phyloP scores from a whole-genome alignment of 2,797 vertebrate species.

The Selene dorsalis region DNA sequence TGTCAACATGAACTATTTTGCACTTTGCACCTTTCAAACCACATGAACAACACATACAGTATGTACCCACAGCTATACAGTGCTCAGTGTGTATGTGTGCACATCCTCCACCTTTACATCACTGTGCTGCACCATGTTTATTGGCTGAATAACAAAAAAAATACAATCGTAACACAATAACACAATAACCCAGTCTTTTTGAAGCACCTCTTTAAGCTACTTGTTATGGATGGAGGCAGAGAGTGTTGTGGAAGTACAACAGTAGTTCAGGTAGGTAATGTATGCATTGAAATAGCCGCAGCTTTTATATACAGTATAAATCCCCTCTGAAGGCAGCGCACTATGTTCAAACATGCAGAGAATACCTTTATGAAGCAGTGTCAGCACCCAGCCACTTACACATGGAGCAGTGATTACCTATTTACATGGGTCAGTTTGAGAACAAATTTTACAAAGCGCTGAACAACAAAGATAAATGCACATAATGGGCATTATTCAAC shows the following conservation, averaged over 20 bases:
- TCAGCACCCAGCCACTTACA: not conserved
- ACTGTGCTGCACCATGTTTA: not conserved
- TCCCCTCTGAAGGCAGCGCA: conserved; percentile 20
- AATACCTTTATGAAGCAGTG: conserved; percentile 32
- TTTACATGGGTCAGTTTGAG: conserved; percentile 40
- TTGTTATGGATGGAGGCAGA: not conserved
- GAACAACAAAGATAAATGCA: conserved; percentile 26
- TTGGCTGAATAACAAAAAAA: not conserved
- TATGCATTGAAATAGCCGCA: conserved; percentile 46
- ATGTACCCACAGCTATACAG: not conserved
- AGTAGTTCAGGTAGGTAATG: conserved; percentile 20
- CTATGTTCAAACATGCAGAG: conserved; percentile 21
- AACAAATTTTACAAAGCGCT: conserved; percentile 30
- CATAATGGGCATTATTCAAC: conserved; percentile 13
- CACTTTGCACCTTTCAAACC: not conserved
- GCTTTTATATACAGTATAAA: conserved; percentile 29
- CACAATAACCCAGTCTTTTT: not conserved
- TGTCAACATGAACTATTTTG: not conserved
- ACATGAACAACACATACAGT: not conserved
- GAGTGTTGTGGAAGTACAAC: not conserved
- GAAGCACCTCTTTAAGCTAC: not conserved
- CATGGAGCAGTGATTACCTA: conserved; percentile 33
- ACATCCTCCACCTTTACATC: not conserved
- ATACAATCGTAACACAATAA: not conserved
- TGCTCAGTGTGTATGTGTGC: not conserved